Conservation (phyloP, 2,113 vertebrate species). For the Osmerus mordax region DNA sequence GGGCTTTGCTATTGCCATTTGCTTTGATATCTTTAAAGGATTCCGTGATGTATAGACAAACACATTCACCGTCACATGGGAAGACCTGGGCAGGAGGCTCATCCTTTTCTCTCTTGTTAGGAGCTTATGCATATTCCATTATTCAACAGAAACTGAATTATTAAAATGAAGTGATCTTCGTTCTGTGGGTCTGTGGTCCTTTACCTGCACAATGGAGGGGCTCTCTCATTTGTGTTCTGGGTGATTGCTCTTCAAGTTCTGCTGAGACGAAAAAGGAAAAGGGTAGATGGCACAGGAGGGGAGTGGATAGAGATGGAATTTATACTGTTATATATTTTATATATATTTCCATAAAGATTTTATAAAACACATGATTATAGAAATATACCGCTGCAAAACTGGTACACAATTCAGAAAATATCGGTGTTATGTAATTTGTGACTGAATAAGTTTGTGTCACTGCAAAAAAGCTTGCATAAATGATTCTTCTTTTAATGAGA, state of each 20-base stretch:
- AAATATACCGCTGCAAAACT: no score
- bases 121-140: slow-evolving; percentile 59
- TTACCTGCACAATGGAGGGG: slow-evolving; percentile 19
- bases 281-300: not conserved
- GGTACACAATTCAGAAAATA: no score
- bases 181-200: slow-evolving; percentile 27
- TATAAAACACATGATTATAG: no score
- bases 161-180: slow-evolving; percentile 55
- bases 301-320: not conserved
- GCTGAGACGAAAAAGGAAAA: not conserved
- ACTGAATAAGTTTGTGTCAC: no score
- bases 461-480: no score
- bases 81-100: slow-evolving; percentile 24
- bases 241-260: slow-evolving; percentile 1
- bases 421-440: no score
- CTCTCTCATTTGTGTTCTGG: slow-evolving; percentile 17
- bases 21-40: slow-evolving; percentile 22
- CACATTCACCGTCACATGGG: slow-evolving; percentile 10
- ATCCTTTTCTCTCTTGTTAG: slow-evolving; percentile 56
- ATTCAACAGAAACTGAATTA: slow-evolving; percentile 63
- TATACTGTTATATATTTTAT: not conserved
- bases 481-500: no score
- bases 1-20: slow-evolving; percentile 1
- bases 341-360: not conserved
- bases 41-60: slow-evolving; percentile 30